phyloP scores from a whole-genome alignment of 2,888 invertebrate genomes.

The Phyto melanocephala region DNA sequence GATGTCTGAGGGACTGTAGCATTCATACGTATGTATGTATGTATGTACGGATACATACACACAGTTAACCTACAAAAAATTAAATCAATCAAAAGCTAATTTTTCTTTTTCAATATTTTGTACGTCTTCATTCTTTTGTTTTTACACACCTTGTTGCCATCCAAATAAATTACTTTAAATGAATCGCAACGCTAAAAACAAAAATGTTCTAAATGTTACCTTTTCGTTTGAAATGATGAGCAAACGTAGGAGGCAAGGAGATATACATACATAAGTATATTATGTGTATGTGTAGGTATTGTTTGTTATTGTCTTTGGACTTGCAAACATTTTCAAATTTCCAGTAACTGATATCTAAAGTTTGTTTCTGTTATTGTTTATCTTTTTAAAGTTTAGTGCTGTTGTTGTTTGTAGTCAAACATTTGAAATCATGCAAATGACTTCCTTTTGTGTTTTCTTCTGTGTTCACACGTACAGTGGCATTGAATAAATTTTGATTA shows the following conservation, averaged over 20 bases:
- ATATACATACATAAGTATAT: neutral
- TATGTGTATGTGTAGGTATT: no score
- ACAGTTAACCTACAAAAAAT: conserved; percentile 10
- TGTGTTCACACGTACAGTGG: neutral
- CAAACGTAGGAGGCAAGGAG: neutral
- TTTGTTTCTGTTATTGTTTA: conserved; percentile 1
- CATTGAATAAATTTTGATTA: neutral
- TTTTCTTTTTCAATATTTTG: conserved; percentile 10
- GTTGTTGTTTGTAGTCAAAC: conserved; percentile 26
- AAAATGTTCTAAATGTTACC: neutral
- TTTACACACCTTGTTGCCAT: conserved; percentile 2
- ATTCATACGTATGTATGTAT: neutral
- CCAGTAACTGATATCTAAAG: neutral
- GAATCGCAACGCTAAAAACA: conserved; percentile 4
- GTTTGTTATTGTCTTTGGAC: neutral
- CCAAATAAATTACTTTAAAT: conserved; percentile 28
- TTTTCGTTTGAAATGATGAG: neutral
- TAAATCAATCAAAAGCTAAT: conserved; percentile 62
- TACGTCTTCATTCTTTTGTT: neutral
- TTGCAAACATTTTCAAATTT: neutral
- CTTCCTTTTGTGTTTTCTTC: conserved; percentile 15
- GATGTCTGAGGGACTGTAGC: neutral
- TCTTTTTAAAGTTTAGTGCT: neutral
- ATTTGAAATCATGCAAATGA: conserved; percentile 38
- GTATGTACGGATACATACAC: neutral